Base-by-base conservation (phyloP, 1,140 invertebrate genomes). In the Polypedilum vanderplanki region DNA sequence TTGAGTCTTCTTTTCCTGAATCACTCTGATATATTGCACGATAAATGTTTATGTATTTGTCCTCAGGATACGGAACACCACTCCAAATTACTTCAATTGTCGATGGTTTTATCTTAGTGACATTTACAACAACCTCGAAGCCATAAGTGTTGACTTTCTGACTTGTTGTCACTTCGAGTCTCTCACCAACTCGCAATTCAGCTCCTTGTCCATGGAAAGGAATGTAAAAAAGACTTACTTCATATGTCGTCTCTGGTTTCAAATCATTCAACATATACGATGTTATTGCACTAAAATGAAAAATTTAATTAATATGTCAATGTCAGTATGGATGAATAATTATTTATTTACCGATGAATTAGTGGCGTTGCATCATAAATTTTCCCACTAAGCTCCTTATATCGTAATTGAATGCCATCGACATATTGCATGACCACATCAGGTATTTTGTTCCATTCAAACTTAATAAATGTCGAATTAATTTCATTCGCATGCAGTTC, bases 11-110 rank as follows among this genome's bases (percentile, higher is more conserved):
- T 77, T 90, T 88, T 4, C 88, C 88, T 1, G 85, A 86, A 79
- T 92, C 90, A 78, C 88, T 89, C 78, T 93, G 90, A 80, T 94
- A 95, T 75, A 93, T 91, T 2, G 92, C 91, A 77, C 93, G 87
- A 82, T 92, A 95, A 77, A 97, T 93, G 78, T 94, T 91, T n/a
- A 96, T 91, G 83, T 91, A 95, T 79, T 95, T 93, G 78, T 95
- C 93, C 77, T 93, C 90, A 0, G 94, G 94, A 79, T 91, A 88
- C 4, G 94, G 93, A 0, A 96, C 89, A 7, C 94, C 93, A 73
- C 84, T 88, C 91, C 93, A 94, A 0, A 86, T 87, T 1, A 96
- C 85, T 79, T 93, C 90, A 0, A 92, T 89, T 17, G 89, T 90
- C 41, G 87, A 89, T 0, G 90, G 86, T 78, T 91, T 92, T 3